Percentiles rank a stretch among this genome's conserved stretches.
These are phyloP conservation scores for Sympetrum striolatum DNA, from an alignment of 2,888 invertebrate genomes.

Conservation along the genomic window DNA sequence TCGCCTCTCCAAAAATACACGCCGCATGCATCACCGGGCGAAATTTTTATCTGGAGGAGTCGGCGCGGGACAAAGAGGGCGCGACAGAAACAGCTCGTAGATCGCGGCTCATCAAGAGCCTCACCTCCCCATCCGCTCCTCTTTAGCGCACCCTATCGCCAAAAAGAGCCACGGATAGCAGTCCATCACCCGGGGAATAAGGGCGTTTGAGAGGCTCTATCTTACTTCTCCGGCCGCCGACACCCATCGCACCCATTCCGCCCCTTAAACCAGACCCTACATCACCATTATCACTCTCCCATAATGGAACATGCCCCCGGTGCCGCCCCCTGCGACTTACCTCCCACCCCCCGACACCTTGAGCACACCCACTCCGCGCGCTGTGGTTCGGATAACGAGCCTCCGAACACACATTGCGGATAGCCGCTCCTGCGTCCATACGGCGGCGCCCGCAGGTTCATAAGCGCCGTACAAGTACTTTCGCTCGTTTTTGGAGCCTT, in stretches of 20 bases:
- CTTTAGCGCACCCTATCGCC: conserved; percentile 18
- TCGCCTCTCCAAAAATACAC: too few relatives aligned
- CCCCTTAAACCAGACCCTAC: conserved; percentile 34
- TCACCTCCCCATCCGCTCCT: background rate
- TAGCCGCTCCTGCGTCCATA: conserved; percentile 16
- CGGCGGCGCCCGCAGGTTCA: background rate
- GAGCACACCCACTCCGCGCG: background rate
- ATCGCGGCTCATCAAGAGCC: background rate
- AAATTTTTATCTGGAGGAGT: too few relatives aligned
- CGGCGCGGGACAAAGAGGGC: background rate
- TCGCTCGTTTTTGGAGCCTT: background rate
- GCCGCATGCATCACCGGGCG: too few relatives aligned
- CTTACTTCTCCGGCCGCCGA: background rate
- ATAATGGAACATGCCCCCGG: conserved; percentile 37
- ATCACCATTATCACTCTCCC: conserved; percentile 42
- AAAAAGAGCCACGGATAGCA: background rate
- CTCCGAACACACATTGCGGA: conserved; percentile 37
- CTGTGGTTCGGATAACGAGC: conserved; percentile 25
- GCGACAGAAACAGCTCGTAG: background rate
- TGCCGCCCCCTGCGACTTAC: background rate
- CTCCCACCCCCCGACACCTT: background rate
- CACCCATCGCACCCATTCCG: background rate
- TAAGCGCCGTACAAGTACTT: background rate
- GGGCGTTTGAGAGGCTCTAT: background rate
- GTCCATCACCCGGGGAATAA: conserved; percentile 1